Evolutionary conservation across 1,140 invertebrate genomes (phyloP), one percentile per base, ranked within the genome.

Genomic region (Calephelis virginiensis): DNA sequence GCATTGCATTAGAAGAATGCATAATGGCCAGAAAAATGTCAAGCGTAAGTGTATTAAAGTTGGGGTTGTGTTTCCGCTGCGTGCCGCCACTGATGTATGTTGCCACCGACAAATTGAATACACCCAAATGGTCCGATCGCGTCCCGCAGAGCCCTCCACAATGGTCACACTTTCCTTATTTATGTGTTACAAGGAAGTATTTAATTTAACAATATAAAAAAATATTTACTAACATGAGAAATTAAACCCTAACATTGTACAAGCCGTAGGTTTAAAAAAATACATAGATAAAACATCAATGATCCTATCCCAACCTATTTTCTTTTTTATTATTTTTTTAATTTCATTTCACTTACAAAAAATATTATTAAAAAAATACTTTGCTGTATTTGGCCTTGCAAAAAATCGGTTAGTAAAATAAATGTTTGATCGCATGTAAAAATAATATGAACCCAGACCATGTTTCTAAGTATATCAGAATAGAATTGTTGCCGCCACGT

Each of bases 11-110:
- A 85, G 77, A 37, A 56, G 50, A 86, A 88, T 86, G 82, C 81
- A 86, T 86, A 85, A 86, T 86, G 80, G 78, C 75, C 73, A 80
- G 78, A 82, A 88, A 86, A 86, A 88, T 84, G 84, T 85, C 83
- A 86, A 70, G 72, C 76, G 77, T 85, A 85, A 86, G 83, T 85
- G 82, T 85, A 86, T 86, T 88, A 88, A 85, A 84, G 82, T 82
- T 80, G 76, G 81, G 53, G 74, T 66, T 60, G 71, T 61, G 74
- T 84, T 76, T 77, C 70, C 17, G 28, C 80, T 77, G 78, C 78
- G 79, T 80, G 83, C 83, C 79, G 72, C 53, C 50, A 48, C 83
- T 86, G 85, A 88, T 86, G 83, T 85, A 86, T 85, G 79, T 63
- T 74, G 78, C 81, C 69, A 70, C 72, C 76, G 81, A 79, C 85